These are phyloP conservation scores for Bilobella aurantiaca DNA, from an alignment of 1,140 invertebrate genomes.

Conservation along the genomic window DNA sequence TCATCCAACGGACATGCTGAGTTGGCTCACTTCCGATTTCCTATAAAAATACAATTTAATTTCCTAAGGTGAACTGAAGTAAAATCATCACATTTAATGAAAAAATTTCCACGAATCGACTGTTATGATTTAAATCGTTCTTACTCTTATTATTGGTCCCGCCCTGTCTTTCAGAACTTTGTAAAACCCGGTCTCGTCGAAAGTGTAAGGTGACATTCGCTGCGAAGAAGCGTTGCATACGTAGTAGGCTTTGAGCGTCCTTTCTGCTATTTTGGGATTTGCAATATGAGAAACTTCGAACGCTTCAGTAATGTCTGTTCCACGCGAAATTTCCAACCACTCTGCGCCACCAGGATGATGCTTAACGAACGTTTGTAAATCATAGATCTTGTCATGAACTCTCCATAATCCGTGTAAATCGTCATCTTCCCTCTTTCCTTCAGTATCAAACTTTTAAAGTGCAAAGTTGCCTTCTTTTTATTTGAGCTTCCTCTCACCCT, in stretches of 20 bases:
- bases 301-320: slow-evolving; percentile 38
- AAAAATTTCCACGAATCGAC: not conserved
- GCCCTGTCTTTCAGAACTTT: slow-evolving; percentile 27
- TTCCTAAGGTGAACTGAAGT: not conserved
- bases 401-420: slow-evolving; percentile 35
- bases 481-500: not conserved
- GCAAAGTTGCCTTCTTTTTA: not conserved
- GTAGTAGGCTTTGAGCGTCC: slow-evolving; percentile 32
- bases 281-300: slow-evolving; percentile 36
- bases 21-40: slow-evolving; percentile 35
- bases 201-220: slow-evolving; percentile 34
- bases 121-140: slow-evolving; percentile 21
- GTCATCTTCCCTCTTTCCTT: slow-evolving; percentile 32
- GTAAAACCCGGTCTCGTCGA: slow-evolving; percentile 33
- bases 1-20: slow-evolving; percentile 22
- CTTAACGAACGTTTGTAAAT: slow-evolving; percentile 35
- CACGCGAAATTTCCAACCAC: slow-evolving; percentile 35
- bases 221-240: slow-evolving; percentile 22
- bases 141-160: slow-evolving; percentile 32
- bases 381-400: slow-evolving; percentile 37
- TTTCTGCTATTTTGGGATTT: slow-evolving; percentile 26
- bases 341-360: slow-evolving; percentile 37
- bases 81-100: not conserved
- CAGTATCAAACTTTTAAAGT: not conserved
- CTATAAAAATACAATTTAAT: slow-evolving; percentile 15